Evolutionary conservation across 2,888 invertebrate species (phyloP).

Genomic region (Drosophila dives): DNA sequence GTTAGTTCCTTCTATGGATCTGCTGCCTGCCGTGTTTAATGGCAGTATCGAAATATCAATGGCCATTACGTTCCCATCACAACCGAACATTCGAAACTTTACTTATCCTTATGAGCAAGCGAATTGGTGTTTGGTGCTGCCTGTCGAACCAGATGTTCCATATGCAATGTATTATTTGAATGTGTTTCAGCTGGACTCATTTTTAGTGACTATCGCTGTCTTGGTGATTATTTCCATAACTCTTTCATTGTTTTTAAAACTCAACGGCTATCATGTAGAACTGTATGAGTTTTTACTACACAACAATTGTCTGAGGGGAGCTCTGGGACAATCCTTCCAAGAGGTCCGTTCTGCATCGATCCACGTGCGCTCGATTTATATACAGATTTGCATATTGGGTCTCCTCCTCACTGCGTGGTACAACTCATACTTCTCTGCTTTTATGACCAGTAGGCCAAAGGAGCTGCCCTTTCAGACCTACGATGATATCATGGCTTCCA

Average conservation of each 20-base stretch:
- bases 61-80: conserved; percentile 49
- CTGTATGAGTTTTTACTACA: conserved; percentile 69
- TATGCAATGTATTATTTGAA: conserved; percentile 67
- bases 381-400: conserved; percentile 78
- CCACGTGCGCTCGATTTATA: conserved; percentile 70
- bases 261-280: conserved; percentile 57
- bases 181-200: conserved; percentile 70
- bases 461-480: conserved; percentile 55
- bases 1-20: conserved; percentile 48
- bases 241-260: conserved; percentile 57
- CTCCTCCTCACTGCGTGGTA: conserved; percentile 79
- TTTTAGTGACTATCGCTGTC: conserved; percentile 55
- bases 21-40: conserved; percentile 66
- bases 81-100: conserved; percentile 41
- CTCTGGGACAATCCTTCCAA: conserved; percentile 76
- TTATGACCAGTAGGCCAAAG: conserved; percentile 77
- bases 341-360: conserved; percentile 66
- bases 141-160: conserved; percentile 76
- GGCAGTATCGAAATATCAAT: conserved; percentile 73
- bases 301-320: conserved; percentile 77
- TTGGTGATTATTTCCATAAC: conserved; percentile 65
- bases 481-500: conserved; percentile 73
- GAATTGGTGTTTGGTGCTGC: conserved; percentile 77
- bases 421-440: conserved; percentile 80
- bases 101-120: conserved; percentile 74